These are phyloP conservation scores for Drosophila burlai DNA, from an alignment of 1,140 invertebrate genomes.

Conservation along the genomic window DNA sequence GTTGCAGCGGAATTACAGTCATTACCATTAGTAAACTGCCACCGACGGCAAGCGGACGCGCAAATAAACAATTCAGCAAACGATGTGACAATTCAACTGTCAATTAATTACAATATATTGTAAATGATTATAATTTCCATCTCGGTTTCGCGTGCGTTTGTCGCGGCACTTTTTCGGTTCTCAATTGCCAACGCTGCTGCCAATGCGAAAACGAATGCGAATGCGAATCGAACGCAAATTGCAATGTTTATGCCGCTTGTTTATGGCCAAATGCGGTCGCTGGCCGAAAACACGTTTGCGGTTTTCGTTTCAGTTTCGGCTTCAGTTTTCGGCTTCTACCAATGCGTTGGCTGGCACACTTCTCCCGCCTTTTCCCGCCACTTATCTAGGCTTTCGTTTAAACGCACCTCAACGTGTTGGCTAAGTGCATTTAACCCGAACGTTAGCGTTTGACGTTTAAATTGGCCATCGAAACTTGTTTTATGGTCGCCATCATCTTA, in stretches of 20 bases:
- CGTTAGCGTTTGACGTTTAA: constrained; percentile 80
- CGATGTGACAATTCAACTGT: constrained; percentile 82
- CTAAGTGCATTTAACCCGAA: constrained; percentile 82
- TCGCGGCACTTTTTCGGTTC: constrained; percentile 36
- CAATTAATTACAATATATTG: constrained; percentile 84
- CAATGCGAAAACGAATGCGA: constrained; percentile 34
- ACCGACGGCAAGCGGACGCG: constrained; percentile 47
- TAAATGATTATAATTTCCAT: constrained; percentile 80
- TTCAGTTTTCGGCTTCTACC: constrained; percentile 26
- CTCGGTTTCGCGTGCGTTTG: constrained; percentile 28
- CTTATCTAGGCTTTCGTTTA: constrained; percentile 78
- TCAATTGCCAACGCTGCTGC: constrained; percentile 20
- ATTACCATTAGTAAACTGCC: constrained; percentile 83
- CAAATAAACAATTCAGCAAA: constrained; percentile 79
- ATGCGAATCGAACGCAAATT: constrained; percentile 74
- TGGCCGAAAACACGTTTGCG: constrained; percentile 57
- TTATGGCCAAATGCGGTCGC: constrained; percentile 75
- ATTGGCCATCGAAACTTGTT: constrained; percentile 70
- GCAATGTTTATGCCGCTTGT: constrained; percentile 79
- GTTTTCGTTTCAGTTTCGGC: constrained; percentile 17
- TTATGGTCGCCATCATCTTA: constrained; percentile 40
- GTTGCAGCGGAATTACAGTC: constrained; percentile 79
- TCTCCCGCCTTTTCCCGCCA: constrained; percentile 30
- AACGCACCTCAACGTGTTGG: constrained; percentile 81
- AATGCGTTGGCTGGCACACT: constrained; percentile 64